phyloP scores from a whole-genome alignment of 2,113 vertebrate species.

The Paralichthys olivaceus region DNA sequence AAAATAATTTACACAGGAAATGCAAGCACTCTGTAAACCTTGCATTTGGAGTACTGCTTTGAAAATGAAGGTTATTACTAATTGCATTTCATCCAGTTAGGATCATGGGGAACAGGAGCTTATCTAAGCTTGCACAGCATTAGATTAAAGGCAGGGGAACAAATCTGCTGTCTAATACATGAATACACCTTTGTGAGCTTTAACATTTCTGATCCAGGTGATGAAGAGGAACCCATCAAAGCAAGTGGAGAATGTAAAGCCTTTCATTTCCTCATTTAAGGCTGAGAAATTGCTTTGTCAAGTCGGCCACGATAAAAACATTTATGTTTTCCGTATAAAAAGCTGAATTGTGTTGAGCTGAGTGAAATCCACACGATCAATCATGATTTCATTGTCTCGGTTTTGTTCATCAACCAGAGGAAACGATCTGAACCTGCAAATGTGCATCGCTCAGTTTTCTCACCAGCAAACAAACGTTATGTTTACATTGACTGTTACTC shows the following conservation, averaged over 20 bases:
- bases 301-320: background rate
- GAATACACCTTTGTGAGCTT: background rate
- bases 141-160: slow-evolving; percentile 31
- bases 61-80: slow-evolving; percentile 52
- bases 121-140: slow-evolving; percentile 26
- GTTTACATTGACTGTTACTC: background rate
- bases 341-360: background rate
- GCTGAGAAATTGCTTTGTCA: background rate
- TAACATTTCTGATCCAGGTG: too few relatives aligned
- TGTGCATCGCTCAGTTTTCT: background rate
- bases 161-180: slow-evolving; percentile 29
- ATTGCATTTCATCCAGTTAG: slow-evolving; percentile 60
- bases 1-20: slow-evolving; percentile 38
- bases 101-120: slow-evolving; percentile 31
- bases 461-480: background rate
- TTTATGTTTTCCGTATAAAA: background rate
- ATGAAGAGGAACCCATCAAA: too few relatives aligned
- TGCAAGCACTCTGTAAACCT: slow-evolving; percentile 39
- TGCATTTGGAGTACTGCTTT: slow-evolving; percentile 30
- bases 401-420: background rate
- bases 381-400: background rate
- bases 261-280: background rate
- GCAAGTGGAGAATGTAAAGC: background rate
- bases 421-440: background rate
- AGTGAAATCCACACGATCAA: background rate